These are phyloP conservation scores for Bombycilla garrulus DNA, from an alignment of 2,113 vertebrate genomes.

Conservation along the genomic window DNA sequence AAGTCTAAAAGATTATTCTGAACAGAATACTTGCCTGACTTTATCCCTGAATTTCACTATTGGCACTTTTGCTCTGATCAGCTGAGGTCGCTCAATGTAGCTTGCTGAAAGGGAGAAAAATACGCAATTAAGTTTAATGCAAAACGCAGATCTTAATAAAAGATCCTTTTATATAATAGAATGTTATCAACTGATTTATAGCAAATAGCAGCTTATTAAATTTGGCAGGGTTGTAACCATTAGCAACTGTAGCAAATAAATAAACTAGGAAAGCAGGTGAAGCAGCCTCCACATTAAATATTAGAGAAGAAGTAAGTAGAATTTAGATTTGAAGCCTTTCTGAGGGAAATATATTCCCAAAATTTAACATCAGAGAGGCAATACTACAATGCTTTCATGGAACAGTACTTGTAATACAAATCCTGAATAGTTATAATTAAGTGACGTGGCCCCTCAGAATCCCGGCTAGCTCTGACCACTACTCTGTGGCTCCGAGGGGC, in stretches of 20 bases:
- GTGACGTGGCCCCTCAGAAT: too few species aligned
- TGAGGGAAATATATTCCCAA: neutral
- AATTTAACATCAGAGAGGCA: neutral
- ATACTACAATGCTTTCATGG: neutral
- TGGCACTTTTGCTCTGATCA: slow-evolving; percentile 97
- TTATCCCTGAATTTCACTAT: slow-evolving; percentile 94
- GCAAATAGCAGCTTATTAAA: neutral
- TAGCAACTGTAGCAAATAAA: neutral
- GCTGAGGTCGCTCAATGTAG: slow-evolving; percentile 87
- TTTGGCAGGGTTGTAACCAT: neutral
- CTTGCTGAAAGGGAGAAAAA: slow-evolving; percentile 61
- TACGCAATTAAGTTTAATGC: neutral
- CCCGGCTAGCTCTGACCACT: too few species aligned
- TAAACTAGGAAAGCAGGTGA: neutral
- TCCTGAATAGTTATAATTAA: neutral
- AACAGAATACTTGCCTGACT: slow-evolving; percentile 82
- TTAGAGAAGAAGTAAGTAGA: neutral
- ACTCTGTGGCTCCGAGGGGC: too few species aligned
- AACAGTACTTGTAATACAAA: neutral
- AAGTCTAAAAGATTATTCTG: neutral
- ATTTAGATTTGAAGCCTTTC: neutral
- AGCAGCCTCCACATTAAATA: neutral
- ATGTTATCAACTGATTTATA: neutral
- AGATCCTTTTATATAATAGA: neutral
- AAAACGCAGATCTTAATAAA: neutral